These are phyloP conservation scores for Apostichopus japonicus DNA, from an alignment of 35 echinoderm and acorn worm species.

Conservation along the genomic window DNA sequence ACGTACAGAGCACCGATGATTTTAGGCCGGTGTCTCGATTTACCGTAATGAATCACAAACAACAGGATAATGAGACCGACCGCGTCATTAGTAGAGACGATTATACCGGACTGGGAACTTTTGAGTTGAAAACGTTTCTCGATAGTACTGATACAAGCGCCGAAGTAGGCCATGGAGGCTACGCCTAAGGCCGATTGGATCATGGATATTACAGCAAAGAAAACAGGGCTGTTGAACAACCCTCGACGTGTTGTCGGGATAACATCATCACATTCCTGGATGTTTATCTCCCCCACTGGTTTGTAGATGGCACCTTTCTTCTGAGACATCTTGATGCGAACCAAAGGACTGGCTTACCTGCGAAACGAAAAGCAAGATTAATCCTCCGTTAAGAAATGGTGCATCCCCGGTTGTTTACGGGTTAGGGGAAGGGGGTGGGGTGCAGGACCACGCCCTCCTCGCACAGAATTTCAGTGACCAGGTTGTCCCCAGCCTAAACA, in stretches of 20 bases:
- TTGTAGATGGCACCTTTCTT: not conserved
- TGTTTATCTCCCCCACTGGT: not conserved
- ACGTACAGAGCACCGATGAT: conserved; percentile 66
- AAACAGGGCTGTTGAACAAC: conserved; percentile 34
- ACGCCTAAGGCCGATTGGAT: conserved; percentile 21
- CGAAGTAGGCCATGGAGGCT: conserved; percentile 37
- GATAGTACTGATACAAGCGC: conserved; percentile 76
- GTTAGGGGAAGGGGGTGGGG: too few relatives aligned
- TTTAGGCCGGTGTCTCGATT: conserved; percentile 77
- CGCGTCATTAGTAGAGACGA: conserved; percentile 65
- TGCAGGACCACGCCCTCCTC: too few relatives aligned
- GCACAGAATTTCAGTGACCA: too few relatives aligned
- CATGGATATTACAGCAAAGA: conserved; percentile 16
- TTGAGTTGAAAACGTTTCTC: conserved; percentile 89
- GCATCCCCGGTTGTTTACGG: too few relatives aligned
- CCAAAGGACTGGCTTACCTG: too few relatives aligned
- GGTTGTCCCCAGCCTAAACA: too few relatives aligned
- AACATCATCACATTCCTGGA: not conserved
- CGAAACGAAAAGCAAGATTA: too few relatives aligned
- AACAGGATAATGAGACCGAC: conserved; percentile 63
- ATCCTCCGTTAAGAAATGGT: too few relatives aligned
- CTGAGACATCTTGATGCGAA: conserved; percentile 7
- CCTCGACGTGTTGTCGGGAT: not conserved
- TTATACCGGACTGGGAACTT: conserved; percentile 73
- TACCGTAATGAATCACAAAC: conserved; percentile 86